phyloP scores from a whole-genome alignment of 1,140 invertebrate species.

The Odontomachus brunneus region DNA sequence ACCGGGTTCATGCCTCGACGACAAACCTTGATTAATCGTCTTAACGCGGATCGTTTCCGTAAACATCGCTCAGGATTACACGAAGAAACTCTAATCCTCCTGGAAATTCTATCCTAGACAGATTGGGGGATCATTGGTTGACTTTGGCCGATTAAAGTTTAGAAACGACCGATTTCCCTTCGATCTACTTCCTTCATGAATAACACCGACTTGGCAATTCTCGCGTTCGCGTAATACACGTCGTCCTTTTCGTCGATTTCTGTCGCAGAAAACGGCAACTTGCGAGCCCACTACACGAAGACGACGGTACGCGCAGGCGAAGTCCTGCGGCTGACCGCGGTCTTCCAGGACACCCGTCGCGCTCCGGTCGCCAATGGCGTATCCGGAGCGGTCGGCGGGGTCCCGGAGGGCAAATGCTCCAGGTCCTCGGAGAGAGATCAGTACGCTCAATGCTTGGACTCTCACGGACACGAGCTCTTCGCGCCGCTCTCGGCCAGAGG shows the following conservation, averaged over 20 bases:
- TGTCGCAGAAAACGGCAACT: conserved; percentile 82
- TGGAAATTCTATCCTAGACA: background rate
- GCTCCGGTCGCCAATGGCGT: conserved; percentile 74
- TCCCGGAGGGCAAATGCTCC: conserved; percentile 81
- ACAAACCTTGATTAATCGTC: background rate
- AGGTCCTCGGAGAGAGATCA: conserved; percentile 83
- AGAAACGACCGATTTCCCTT: background rate
- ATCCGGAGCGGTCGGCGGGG: conserved; percentile 74
- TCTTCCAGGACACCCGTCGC: conserved; percentile 84
- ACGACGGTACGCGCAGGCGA: conserved; percentile 83
- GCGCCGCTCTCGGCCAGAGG: conserved; percentile 81
- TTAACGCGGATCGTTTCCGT: background rate
- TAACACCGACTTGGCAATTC: background rate
- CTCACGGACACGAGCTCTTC: conserved; percentile 82
- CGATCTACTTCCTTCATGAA: background rate
- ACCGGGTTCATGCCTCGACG: background rate
- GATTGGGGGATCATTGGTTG: background rate
- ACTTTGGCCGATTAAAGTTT: background rate
- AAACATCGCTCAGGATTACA: background rate
- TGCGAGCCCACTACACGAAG: conserved; percentile 84
- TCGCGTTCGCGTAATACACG: too few relatives aligned
- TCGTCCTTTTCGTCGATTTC: conserved; percentile 23
- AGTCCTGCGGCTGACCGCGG: conserved; percentile 83
- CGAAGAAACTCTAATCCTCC: too few relatives aligned
- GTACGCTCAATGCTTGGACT: conserved; percentile 85